Base-by-base conservation (phyloP, 2,113 vertebrate species). In the Etheostoma cragini region DNA sequence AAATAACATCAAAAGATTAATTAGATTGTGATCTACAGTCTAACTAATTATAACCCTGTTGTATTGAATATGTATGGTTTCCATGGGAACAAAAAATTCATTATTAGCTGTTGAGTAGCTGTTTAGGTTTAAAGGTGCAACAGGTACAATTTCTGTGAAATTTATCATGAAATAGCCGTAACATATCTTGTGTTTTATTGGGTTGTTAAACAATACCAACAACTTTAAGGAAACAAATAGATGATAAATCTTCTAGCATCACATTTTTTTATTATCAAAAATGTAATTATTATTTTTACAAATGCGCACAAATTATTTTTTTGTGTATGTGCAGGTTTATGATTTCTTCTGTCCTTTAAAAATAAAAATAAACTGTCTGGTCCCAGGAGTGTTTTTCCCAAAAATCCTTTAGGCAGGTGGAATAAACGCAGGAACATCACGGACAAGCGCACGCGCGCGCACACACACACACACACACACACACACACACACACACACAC, bases 391-490 rank as follows among this genome's bases (percentile, higher is more conserved):
- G 91, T 93, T 91, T 93, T 94, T 97, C 95, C 95, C 94, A 91
- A 91, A 95, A 96, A 96, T 97, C 96, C 96, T 97, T 94, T 91
- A 96, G 96, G 96, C 94, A 91, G 96, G 94, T 79, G 95, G 95
- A 97, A 96, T 95, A 94, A 95, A 94, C 96, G 92, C 96, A 95
- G 96, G 93, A 96, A 63, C 76, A 62, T 69, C 76, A 81, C 81
- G 66, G 72, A 56, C 63, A 6, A 66, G 7, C 61, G 4, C 76
- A 78, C 80, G 69, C 33, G 52, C 75, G 30, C 74, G 24, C 86
- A 70, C 69, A 42, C 79, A 68, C 81, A 65, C 78, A 50, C 66
- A 11, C 76, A 61, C 63, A 12, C 71, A 11, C 61, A 6, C 76
- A 78, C 80, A 71, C 33, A 56, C 75, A 42, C 74, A 38, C 86